phyloP scores from a whole-genome alignment of 2,797 vertebrate genomes.

The Myripristis murdjan region DNA sequence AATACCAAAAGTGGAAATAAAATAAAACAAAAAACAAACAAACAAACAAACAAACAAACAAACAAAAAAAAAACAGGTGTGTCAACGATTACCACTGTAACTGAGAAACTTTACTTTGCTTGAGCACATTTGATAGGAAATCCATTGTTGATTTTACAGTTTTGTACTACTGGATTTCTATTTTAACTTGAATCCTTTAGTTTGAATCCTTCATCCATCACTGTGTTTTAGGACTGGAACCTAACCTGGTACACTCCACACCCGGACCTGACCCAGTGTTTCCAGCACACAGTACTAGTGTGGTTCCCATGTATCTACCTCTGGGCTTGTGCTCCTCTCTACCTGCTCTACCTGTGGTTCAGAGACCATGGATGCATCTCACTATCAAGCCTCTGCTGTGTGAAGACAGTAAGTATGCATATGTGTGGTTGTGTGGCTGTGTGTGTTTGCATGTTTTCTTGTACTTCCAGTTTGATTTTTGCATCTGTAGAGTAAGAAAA shows the following conservation, averaged over 20 bases:
- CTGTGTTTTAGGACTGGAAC: conserved; percentile 88
- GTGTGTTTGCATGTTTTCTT: neutral
- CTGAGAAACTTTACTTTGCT: too few species aligned
- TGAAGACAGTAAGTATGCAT: conserved; percentile 91
- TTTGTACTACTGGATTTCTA: neutral
- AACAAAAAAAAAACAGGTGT: too few species aligned
- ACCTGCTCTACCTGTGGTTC: conserved; percentile 85
- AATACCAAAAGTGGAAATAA: too few species aligned
- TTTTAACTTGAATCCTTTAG: too few species aligned
- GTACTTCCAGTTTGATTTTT: neutral
- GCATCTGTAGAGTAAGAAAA: neutral
- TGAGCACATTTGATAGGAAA: too few species aligned
- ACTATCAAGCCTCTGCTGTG: conserved; percentile 89
- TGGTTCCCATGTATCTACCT: conserved; percentile 93
- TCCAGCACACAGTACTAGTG: conserved; percentile 90
- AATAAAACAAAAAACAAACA: too few species aligned
- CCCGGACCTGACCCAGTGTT: conserved; percentile 92
- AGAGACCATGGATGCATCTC: conserved; percentile 87
- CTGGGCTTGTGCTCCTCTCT: conserved; percentile 90
- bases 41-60: too few species aligned
- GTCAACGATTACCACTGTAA: too few species aligned
- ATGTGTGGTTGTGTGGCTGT: conserved; percentile 14
- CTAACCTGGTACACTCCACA: conserved; percentile 90
- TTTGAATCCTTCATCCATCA: neutral
- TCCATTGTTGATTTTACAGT: too few species aligned